These are phyloP conservation scores for Phanerotoma sp. DNA, from an alignment of 2,888 invertebrate genomes.

Conservation along the genomic window DNA sequence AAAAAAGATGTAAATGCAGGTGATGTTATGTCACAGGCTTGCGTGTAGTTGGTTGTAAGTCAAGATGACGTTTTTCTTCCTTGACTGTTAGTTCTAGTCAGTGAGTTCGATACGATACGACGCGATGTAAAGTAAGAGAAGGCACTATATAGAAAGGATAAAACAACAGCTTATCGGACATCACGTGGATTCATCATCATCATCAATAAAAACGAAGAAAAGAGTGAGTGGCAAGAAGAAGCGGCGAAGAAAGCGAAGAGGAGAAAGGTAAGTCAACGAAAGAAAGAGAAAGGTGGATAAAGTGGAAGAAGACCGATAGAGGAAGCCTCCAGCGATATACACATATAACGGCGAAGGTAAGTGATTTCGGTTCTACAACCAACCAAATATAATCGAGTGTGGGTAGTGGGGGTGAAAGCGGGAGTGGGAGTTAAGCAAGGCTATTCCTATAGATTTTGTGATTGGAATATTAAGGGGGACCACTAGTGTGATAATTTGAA, in stretches of 20 bases:
- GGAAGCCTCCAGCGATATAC: background rate
- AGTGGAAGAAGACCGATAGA: conserved; percentile 1
- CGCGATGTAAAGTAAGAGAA: background rate
- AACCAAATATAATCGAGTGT: no score
- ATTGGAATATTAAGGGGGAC: no score
- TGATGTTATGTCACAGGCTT: no score
- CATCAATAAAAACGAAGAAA: conserved; percentile 5
- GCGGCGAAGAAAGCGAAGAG: background rate
- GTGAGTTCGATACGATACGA: no score
- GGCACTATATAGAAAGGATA: conserved; percentile 1
- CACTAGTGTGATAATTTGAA: no score
- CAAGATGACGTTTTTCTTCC: no score
- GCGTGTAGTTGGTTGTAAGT: background rate
- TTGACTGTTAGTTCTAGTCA: no score
- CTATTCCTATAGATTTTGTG: no score
- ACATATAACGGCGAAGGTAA: background rate
- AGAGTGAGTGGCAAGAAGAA: background rate
- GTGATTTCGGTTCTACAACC: no score
- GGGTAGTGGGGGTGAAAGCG: no score
- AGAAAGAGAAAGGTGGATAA: conserved; percentile 4
- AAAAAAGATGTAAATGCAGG: conserved; percentile 2
- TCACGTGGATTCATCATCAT: conserved; percentile 12
- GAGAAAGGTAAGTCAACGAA: background rate
- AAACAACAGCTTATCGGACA: conserved; percentile 3
- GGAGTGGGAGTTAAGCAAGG: no score